Evolutionary conservation across 2,888 invertebrate species (phyloP), one percentile per base, ranked within the genome.

Genomic region (Eupeodes luniger): DNA sequence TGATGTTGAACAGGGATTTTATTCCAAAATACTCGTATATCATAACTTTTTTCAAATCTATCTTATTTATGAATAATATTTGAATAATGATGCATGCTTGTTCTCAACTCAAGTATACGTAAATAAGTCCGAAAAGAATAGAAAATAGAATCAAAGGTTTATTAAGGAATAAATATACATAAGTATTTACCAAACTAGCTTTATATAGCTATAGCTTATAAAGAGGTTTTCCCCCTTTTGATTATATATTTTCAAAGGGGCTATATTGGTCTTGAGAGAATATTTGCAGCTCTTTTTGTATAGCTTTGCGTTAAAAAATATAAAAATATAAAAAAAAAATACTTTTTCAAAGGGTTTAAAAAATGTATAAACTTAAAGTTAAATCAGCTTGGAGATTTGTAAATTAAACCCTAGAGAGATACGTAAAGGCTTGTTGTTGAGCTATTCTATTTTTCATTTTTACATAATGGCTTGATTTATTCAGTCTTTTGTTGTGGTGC

Each of bases 311-410:
- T 59, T 74, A 66, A 19, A 16, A 40, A 62, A 62, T 16, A 40
- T 16, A 19, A 16, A 40, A 62, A 62, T 16, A 40, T 16, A 16
- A 0, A 67, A 61, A 72, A 67, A 70, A 64, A 51, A 34, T 62
- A 67, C 62, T 40, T 64, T 72, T 61, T 53, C 59, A 9, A n/a
- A 59, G 57, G 44, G 19, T 27, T 47, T 2, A 12, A 51, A n/a
- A 27, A 19, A 64, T n/a, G 5, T 36, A 51, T 51, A 34, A 55
- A 70, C 40, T 47, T 14, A 55, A 82, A 75, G 53, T 55, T 67
- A 75, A 82, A 74, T 69, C 85, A 86, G 82, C 77, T 78, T 16
- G 27, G 82, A 82, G 59, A 82, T 64, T 82, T 86, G 74, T 78
- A 86, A 86, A 86, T 82, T 74, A 78, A 82, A 51, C 82, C 72